Base-by-base conservation (phyloP, 2,888 invertebrate genomes). In the Callyntrura guangdongensis region DNA sequence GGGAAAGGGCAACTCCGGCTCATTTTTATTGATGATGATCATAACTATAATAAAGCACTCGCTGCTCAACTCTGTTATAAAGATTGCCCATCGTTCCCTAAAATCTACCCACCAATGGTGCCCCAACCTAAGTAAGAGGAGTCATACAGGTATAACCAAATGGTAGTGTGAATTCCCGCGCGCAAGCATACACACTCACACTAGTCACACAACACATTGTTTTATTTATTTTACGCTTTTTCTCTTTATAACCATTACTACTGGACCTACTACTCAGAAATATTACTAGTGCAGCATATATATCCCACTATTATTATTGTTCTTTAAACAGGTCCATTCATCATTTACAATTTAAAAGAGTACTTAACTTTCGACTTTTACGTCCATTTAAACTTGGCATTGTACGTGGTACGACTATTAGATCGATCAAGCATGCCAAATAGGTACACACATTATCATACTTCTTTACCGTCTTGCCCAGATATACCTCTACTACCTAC, bases 271-370 rank as follows among this genome's bases (percentile, higher is more conserved):
- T 64, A 45, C 82, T 64, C 45, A 14, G 82, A 6, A 36, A 6
- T 36, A 36, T 36, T 36, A 36, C 36, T 36, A 36, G 36, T 36
- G 36, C 36, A 36, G 36, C 36, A 36, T 36, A 36, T 36, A 36
- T 36, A 2, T 6, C 6, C 6, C 36, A 4, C 2, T 36, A 36
- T 36, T 36, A 83, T 59, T 91, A 90, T 91, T 91, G 90, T 91
- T 93, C 91, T 92, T 92, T 92, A 93, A 92, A 89, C 83, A 93
- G 89, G 84, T 88, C 90, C 92, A 93, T 93, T 93, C 90, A 93
- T 93, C 92, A 91, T 87, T 49, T 85, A 74, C 74, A 74, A 49
- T 74, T 74, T 49, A 85, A 69, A 53, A 22, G 82, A 82, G 53
- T 72, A 82, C 82, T 79, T 61, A 79, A 49, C 49, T 64, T 45